A percentile compares a stretch with the other conserved stretches of the same genome.
Conservation (phyloP, 2,888 invertebrate genomes). For the Leptinotarsa juncta region DNA sequence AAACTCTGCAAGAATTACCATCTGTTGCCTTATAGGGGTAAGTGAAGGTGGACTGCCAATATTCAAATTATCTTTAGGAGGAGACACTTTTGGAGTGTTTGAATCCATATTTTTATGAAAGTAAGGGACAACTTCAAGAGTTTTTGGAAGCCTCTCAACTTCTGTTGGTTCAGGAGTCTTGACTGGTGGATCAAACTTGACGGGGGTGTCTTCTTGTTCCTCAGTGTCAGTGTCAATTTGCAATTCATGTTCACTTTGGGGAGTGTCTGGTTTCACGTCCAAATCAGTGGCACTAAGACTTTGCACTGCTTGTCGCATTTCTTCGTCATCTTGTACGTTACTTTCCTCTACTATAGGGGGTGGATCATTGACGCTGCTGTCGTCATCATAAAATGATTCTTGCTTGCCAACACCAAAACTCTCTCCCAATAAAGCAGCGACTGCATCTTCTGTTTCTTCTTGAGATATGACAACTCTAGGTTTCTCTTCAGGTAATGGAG, state of each 20-base stretch:
- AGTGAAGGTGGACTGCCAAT: slow-evolving; percentile 63
- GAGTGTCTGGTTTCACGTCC: slow-evolving; percentile 85
- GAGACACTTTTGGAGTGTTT: slow-evolving; percentile 32
- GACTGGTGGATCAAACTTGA: slow-evolving; percentile 62
- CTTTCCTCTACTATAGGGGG: slow-evolving; percentile 72
- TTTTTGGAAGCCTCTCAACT: slow-evolving; percentile 63
- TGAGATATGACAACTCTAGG: slow-evolving; percentile 87
- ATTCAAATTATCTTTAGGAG: slow-evolving; percentile 53
- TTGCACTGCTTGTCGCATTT: slow-evolving; percentile 86
- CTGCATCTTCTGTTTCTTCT: slow-evolving; percentile 93
- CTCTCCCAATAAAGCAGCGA: slow-evolving; percentile 87
- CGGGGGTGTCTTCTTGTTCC: slow-evolving; percentile 73
- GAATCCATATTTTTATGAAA: slow-evolving; percentile 63
- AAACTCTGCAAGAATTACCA: slow-evolving; percentile 36
- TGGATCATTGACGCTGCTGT: slow-evolving; percentile 66
- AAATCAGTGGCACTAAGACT: slow-evolving; percentile 78
- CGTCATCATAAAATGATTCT: slow-evolving; percentile 69
- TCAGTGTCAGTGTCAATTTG: slow-evolving; percentile 90
- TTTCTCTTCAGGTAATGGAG: slow-evolving; percentile 75
- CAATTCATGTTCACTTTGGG: slow-evolving; percentile 84
- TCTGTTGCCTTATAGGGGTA: slow-evolving; percentile 59
- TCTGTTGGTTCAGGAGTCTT: slow-evolving; percentile 35
- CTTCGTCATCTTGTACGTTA: slow-evolving; percentile 86
- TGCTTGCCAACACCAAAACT: slow-evolving; percentile 78
- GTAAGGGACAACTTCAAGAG: slow-evolving; percentile 70